Base-by-base conservation (phyloP, 2,888 invertebrate species). In the Macrophya annulata region DNA sequence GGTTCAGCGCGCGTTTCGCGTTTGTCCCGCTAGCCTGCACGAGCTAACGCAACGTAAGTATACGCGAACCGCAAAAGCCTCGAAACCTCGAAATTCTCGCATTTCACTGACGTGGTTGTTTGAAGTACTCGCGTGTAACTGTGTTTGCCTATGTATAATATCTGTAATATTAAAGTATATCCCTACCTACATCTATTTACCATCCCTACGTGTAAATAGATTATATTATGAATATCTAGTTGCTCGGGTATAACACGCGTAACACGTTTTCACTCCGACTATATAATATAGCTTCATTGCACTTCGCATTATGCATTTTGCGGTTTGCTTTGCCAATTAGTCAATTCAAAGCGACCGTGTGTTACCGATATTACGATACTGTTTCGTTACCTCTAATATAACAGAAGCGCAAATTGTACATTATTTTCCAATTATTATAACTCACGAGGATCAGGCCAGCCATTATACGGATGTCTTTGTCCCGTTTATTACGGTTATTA, bases 1-100 rank as follows among this genome's bases (percentile, higher is more conserved):
- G 37, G 77, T 77, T 55, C 31, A 48, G 55, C 55, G 31, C 77
- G 77, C 77, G 48, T 48, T 77, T n/a, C 77, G 31, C 77, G 77
- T 48, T 51, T 55, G 51, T 51, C 55, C 51, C 51, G 37, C 25
- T n/a, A 45, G 25, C 74, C 21, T 74, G 45, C 45, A 12, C n/a
- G 40, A 40, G 71, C 37, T 74, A 43, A 9, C 48, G 12, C 48
- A 12, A 48, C 3, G 72, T 43, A 45, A 31, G 74, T 74, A 45
- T 72, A 74, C 45, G 45, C 43, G 71, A n/a, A 71, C 71, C 71
- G 71, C 71, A 40, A 71, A 40, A 71, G 76, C 76, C 45, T 76
- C 51, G 25, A 25, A 17, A 51, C 51, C 77, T 25, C 17, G 31
- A 77, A 77, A 77, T 77, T 77, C 55, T 77, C 77, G 37, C 77